phyloP scores from a whole-genome alignment of 2,797 vertebrate species.

The Urosaurus nigricauda region DNA sequence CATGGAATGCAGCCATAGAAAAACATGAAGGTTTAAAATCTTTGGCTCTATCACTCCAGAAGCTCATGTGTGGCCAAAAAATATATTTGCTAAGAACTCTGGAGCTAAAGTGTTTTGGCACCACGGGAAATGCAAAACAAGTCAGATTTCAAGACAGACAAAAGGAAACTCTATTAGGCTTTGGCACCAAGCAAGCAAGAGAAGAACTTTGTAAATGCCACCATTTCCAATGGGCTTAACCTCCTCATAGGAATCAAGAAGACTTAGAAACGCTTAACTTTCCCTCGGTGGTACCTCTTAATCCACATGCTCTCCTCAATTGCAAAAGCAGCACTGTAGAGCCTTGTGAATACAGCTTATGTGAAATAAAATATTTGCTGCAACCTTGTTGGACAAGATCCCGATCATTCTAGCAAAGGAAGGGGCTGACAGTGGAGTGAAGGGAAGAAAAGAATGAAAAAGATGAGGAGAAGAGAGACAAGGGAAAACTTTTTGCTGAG shows the following conservation, averaged over 20 bases:
- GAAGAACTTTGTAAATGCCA: background rate
- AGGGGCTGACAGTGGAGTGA: background rate
- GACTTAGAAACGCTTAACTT: background rate
- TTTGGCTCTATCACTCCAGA: background rate
- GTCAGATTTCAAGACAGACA: background rate
- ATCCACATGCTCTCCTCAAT: background rate
- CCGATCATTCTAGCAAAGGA: background rate
- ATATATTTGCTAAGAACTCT: background rate
- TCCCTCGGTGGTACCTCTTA: background rate
- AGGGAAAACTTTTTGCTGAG: conserved; percentile 59
- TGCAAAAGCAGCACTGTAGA: fast-evolving
- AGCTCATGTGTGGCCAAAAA: background rate
- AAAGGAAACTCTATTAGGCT: background rate
- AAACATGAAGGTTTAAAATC: background rate
- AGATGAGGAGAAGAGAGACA: conserved; percentile 25
- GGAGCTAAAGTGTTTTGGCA: background rate
- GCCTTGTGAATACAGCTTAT: background rate
- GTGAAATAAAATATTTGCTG: background rate
- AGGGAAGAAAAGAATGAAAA: background rate
- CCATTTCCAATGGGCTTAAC: background rate
- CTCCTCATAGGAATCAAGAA: background rate
- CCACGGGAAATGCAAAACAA: background rate
- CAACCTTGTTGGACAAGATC: background rate
- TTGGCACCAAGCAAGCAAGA: background rate
- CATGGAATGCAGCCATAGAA: background rate